Evolutionary conservation across 2,113 vertebrate species (phyloP), one percentile per base, ranked within the genome.

Genomic region (Meriones unguiculatus): DNA sequence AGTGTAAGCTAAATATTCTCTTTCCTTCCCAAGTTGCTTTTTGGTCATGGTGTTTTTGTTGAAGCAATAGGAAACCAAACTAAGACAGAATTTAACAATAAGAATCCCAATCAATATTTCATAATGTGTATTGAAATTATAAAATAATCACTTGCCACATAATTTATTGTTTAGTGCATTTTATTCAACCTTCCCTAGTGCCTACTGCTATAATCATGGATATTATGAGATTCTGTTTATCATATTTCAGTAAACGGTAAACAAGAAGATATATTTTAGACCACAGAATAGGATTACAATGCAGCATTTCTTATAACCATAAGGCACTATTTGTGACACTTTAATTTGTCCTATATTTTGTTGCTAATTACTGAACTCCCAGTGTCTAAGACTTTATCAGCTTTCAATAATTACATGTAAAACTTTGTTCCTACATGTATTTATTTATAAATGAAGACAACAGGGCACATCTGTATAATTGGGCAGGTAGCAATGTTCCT

Each of bases 401-500:
- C 76, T 52, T 18, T 18, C 90, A 11, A 90, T 59, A 86, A 50
- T 77, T 14, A 70, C 24, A 20, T 30, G 41, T 24, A 41, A 86
- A 76, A 41, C 0, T 3, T 92, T 69, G 28, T 75, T 72, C 24
- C 20, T 88, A 80, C 5, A 77, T 15, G n/a, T 67, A 25, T 41
- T 91, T 28, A 20, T 28, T 94, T 65, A 75, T 84, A 64, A 91
- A 91, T 89, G 50, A 95, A 28, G 35, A 64, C 25, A 82, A 93
- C 41, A 41, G 41, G 2, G 67, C 7, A 80, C 18, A 70, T 3
- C 52, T 30, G 65, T 35, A 24, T 3, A 41, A 13, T 0, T 70
- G 65, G 30, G 4, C 30, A 89, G 1, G 30, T 24, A 89, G n/a
- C 3, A 90, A 38, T 13, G 20, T 38, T 7, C 32, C 8, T 64